phyloP scores from a whole-genome alignment of 2,797 vertebrate species.

The Microctenopoma lineatum region DNA sequence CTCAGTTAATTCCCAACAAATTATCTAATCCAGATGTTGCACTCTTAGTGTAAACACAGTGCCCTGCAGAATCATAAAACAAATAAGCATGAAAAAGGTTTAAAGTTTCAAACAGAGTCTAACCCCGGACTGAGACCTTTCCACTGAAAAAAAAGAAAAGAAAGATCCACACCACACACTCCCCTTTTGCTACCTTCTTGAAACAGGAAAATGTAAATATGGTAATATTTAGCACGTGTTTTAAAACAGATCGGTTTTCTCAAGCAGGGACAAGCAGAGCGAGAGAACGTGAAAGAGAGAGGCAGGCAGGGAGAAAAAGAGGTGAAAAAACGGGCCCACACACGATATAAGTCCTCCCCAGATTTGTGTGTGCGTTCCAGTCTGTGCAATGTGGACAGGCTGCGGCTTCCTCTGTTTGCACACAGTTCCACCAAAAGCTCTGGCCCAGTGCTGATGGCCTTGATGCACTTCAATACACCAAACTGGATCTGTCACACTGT shows the following conservation, averaged over 20 bases:
- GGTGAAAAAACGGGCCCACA: slow-evolving; percentile 81
- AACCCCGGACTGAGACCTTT: slow-evolving; percentile 84
- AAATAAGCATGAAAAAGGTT: slow-evolving; percentile 95
- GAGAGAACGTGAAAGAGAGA: slow-evolving; percentile 53
- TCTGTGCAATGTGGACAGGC: slow-evolving; percentile 73
- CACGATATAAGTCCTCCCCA: slow-evolving; percentile 81
- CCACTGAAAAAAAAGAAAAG: slow-evolving; percentile 60
- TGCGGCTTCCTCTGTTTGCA: slow-evolving; percentile 82
- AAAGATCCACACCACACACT: slow-evolving; percentile 76
- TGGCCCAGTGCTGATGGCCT: slow-evolving; percentile 65
- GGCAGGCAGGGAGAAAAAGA: slow-evolving; percentile 70
- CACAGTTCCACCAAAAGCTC: slow-evolving; percentile 74
- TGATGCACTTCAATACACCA: slow-evolving; percentile 67
- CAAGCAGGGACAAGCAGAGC: slow-evolving; percentile 72
- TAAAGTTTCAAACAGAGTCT: slow-evolving; percentile 91
- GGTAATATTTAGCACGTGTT: slow-evolving; percentile 88
- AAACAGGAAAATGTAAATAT: slow-evolving; percentile 89
- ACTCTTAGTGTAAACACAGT: slow-evolving; percentile 92
- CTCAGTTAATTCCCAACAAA: slow-evolving; percentile 95
- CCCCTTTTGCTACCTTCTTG: slow-evolving; percentile 80
- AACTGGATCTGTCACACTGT: slow-evolving; percentile 79
- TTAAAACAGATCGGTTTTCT: slow-evolving; percentile 88
- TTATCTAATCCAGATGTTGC: slow-evolving; percentile 99
- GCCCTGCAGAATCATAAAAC: slow-evolving; percentile 95
- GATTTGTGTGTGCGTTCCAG: slow-evolving; percentile 79